Conservation (phyloP, 2,888 invertebrate genomes). For the Platycnemis pennipes region DNA sequence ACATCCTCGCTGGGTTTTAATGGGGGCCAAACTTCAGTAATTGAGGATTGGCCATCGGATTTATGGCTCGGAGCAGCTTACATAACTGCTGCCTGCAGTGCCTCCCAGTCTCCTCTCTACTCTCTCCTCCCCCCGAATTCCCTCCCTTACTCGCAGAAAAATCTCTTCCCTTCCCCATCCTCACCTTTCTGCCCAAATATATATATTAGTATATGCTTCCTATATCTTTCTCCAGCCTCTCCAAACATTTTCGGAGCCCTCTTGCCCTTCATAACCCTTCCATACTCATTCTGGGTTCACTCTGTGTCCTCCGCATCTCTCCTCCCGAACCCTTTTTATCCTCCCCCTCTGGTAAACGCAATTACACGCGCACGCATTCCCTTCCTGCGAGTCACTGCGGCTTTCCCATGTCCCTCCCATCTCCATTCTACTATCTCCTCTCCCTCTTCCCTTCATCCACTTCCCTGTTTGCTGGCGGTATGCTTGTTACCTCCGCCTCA, state of each 20-base stretch:
- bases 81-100: constrained; percentile 59
- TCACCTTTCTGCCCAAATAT: background rate
- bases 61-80: constrained; percentile 54
- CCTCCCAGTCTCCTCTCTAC: background rate
- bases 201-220: background rate
- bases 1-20: constrained; percentile 66
- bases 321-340: background rate
- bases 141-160: background rate
- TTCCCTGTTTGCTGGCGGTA: background rate
- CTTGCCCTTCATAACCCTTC: background rate
- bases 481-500: background rate
- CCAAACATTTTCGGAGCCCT: constrained; percentile 5
- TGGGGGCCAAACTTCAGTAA: constrained; percentile 65
- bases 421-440: background rate
- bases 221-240: background rate
- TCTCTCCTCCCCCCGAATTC: background rate
- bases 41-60: constrained; percentile 67
- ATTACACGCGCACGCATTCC: background rate
- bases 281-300: background rate
- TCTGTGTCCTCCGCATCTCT: background rate
- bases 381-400: background rate
- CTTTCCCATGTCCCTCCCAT: background rate
- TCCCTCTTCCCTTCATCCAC: background rate
- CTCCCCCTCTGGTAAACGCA: background rate
- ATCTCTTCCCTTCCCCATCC: background rate